Conservation (phyloP, 2,113 vertebrate species). For the Apodemus speciosus region DNA sequence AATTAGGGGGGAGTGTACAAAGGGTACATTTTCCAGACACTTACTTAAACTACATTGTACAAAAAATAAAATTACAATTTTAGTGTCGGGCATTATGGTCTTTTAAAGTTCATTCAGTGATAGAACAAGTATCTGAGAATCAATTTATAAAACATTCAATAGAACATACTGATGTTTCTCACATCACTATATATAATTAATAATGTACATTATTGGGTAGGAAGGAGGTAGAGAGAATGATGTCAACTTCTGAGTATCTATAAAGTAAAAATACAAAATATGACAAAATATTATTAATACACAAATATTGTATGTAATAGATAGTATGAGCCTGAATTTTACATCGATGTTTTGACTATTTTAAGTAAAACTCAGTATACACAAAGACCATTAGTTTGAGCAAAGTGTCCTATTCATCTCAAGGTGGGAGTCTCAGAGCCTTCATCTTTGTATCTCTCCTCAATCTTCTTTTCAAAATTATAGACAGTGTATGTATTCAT, state of each 20-base stretch:
- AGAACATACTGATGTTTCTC: background rate
- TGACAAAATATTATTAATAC: background rate
- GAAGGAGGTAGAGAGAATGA: background rate
- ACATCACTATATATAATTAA: slow-evolving; percentile 48
- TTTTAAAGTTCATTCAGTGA: slow-evolving; percentile 64
- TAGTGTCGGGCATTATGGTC: slow-evolving; percentile 20
- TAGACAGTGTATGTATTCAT: background rate
- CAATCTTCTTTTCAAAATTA: background rate
- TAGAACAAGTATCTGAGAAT: slow-evolving; percentile 62
- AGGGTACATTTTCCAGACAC: background rate
- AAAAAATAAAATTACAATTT: slow-evolving; percentile 69
- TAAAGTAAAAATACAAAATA: background rate
- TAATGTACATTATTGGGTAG: slow-evolving; percentile 8
- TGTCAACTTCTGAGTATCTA: slow-evolving; percentile 50
- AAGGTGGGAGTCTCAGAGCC: background rate
- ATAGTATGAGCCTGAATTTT: background rate
- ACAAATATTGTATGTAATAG: background rate
- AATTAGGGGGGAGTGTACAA: slow-evolving; percentile 62
- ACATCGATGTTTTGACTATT: background rate
- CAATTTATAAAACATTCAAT: background rate
- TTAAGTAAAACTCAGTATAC: background rate
- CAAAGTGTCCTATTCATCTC: background rate
- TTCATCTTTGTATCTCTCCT: background rate
- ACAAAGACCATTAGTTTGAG: background rate
- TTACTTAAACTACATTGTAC: slow-evolving; percentile 45